Evolutionary conservation across 2,797 vertebrate genomes (phyloP).

Genomic region (Etheostoma nigrum): DNA sequence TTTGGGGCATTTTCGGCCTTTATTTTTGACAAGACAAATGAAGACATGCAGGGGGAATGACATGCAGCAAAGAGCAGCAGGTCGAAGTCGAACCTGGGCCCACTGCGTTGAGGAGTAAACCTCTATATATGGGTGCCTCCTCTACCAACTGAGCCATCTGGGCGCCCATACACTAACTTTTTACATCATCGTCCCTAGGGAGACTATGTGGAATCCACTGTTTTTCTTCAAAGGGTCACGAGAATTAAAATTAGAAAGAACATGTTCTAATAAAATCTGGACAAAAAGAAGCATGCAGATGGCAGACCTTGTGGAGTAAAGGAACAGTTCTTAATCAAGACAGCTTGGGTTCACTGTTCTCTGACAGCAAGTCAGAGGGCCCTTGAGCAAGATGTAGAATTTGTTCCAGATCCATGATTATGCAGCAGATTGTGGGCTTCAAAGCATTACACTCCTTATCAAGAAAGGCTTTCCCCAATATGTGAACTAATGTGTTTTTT

Average conservation of each 20-base stretch:
- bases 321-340: background rate
- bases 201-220: background rate
- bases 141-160: too few species aligned
- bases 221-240: background rate
- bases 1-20: too few species aligned
- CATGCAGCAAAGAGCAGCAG: too few species aligned
- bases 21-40: too few species aligned
- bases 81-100: too few species aligned
- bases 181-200: slow-evolving; percentile 18
- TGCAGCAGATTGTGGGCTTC: slow-evolving; percentile 17
- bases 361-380: slow-evolving; percentile 7
- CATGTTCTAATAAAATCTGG: slow-evolving; percentile 12
- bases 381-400: slow-evolving; percentile 26
- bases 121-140: too few species aligned
- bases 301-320: background rate
- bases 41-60: too few species aligned
- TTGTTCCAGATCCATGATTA: slow-evolving; percentile 22
- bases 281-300: background rate
- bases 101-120: too few species aligned
- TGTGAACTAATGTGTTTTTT: background rate
- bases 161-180: slow-evolving; percentile 4
- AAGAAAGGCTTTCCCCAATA: background rate
- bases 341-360: slow-evolving; percentile 19
- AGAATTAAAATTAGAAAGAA: background rate
- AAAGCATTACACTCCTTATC: background rate